Base-by-base conservation (phyloP, 2,888 invertebrate genomes). In the Cosmorhoe ocellata region DNA sequence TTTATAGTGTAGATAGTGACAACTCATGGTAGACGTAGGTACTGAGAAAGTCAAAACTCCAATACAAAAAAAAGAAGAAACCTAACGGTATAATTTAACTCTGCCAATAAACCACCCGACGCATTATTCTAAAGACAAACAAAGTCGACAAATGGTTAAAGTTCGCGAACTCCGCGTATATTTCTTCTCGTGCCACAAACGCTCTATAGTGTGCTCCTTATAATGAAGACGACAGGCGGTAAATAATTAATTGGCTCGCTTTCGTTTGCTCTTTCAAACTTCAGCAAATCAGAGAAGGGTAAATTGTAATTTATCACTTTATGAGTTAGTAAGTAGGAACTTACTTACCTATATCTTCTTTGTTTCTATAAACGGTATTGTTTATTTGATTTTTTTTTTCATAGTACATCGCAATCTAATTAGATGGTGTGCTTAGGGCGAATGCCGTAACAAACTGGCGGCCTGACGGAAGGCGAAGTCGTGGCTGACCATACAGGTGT, bases 181-280 rank as follows among this genome's bases (percentile, higher is more conserved):
- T 57, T 63, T 59, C 49, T 51, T 62, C 60, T 56, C 54, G 34
- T 32, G 10, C 26, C 41, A 18, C 28, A 59, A 54, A 33, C 51
- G 53, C 49, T 46, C 38, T 30, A 34, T 57, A 48, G 51, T 42
- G 58, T 57, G 56, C 58, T 60, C 59, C 38, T 52, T 64, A 61
- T 66, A 66, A 71, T 72, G 65, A 66, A 61, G 61, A 55, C 55
- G 66, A 63, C 62, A 66, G 59, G 61, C 65, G 63, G 57, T 48
- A 52, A 55, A 57, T 55, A 58, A 57, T 53, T 50, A 55, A 55
- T 36, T 69, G 55, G 51, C 51, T 56, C 48, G 24, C 63, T 48
- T 67, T 70, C 64, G 66, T 71, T 74, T 64, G 67, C 64, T 61
- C 59, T 63, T 67, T 59, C 36, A 55, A 67, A 72, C 58, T 68